Percentiles rank a stretch among this genome's conserved stretches.
Evolutionary conservation across 2,888 invertebrate species (phyloP).

Genomic region (Ellobium chinense): DNA sequence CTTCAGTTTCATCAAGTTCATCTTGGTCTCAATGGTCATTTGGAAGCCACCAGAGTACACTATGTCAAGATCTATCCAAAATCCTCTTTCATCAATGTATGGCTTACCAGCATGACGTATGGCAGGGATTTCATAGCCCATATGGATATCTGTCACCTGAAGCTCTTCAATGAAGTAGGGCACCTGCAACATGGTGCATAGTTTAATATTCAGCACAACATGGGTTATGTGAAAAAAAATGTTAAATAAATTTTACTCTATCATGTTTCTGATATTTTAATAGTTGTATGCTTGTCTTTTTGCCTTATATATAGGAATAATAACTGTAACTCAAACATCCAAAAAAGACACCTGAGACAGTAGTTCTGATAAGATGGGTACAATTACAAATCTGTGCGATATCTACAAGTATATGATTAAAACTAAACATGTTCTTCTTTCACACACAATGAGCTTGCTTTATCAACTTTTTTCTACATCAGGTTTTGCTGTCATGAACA

Average conservation of each 20-base stretch:
- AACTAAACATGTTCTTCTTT: no score
- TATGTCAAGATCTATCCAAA: constrained; percentile 93
- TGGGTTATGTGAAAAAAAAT: background rate
- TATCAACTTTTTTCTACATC: no score
- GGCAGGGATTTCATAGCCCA: constrained; percentile 81
- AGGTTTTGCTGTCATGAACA: no score
- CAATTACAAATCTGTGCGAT: no score
- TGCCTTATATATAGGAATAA: no score
- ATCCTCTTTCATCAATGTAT: constrained; percentile 87
- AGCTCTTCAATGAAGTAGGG: constrained; percentile 94
- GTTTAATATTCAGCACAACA: background rate
- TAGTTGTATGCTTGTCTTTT: no score
- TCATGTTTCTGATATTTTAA: no score
- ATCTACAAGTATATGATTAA: no score
- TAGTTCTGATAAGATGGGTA: no score
- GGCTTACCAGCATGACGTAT: constrained; percentile 81
- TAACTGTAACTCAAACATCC: no score
- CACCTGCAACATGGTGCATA: constrained; percentile 76
- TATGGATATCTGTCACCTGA: constrained; percentile 86
- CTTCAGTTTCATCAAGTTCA: constrained; percentile 88
- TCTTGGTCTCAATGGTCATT: constrained; percentile 92
- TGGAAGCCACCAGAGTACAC: constrained; percentile 86
- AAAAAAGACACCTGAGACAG: no score
- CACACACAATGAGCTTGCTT: no score
- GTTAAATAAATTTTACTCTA: background rate